Evolutionary conservation across 2,113 vertebrate genomes (phyloP).

Genomic region (Ammodytes dubius): DNA sequence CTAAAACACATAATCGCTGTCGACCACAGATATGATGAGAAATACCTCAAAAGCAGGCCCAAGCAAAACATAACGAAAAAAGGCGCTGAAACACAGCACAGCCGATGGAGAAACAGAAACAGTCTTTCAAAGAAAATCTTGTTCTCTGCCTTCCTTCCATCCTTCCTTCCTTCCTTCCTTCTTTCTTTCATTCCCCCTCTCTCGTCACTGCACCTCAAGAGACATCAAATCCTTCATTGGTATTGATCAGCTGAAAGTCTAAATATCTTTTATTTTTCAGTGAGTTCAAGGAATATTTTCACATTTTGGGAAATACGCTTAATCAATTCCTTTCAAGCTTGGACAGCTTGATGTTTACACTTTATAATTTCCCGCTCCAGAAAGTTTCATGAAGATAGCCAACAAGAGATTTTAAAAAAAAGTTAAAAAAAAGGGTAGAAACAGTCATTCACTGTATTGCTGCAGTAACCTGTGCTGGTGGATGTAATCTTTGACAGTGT

Average conservation of each 20-base stretch:
- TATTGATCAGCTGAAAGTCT: neutral
- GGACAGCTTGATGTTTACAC: neutral
- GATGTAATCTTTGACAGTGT: slow-evolving; percentile 18
- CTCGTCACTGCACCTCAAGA: neutral
- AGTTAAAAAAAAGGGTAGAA: neutral
- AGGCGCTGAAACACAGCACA: slow-evolving; percentile 21
- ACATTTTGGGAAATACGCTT: neutral
- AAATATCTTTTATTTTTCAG: slow-evolving; percentile 6
- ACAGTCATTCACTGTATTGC: neutral
- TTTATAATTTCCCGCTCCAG: neutral
- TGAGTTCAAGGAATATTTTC: neutral
- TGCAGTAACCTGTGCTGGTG: neutral
- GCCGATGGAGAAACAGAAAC: slow-evolving; percentile 24
- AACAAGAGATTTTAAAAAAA: neutral
- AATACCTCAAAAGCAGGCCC: slow-evolving; percentile 10
- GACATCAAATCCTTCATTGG: neutral
- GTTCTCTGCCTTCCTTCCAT: neutral
- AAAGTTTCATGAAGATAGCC: neutral
- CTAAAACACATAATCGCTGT: slow-evolving; percentile 54
- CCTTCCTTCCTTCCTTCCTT: slow-evolving; percentile 1
- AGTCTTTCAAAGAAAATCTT: neutral
- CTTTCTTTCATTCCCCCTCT: neutral
- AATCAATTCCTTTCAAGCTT: neutral
- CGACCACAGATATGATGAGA: slow-evolving; percentile 41
- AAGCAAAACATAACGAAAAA: slow-evolving; percentile 42